Percentiles rank a stretch among this genome's conserved stretches.
phyloP scores from a whole-genome alignment of 2,113 vertebrate species.

The Microcebus lehilahytsara region DNA sequence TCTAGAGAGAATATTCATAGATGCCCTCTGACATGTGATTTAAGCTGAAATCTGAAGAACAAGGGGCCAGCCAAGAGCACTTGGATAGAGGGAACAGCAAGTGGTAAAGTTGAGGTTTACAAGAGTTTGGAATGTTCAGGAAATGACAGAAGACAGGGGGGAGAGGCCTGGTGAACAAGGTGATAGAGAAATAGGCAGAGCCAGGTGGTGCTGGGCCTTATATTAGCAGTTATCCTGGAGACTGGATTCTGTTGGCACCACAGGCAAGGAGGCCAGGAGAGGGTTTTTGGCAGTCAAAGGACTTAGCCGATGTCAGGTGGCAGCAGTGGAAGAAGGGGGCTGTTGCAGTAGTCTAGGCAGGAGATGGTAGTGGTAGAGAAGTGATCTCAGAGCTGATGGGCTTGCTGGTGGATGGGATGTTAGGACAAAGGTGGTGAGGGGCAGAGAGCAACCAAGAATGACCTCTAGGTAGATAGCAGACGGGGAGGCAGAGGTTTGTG shows the following conservation, averaged over 20 bases:
- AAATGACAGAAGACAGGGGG: not conserved
- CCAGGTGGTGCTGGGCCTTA: not conserved
- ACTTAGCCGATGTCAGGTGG: not conserved
- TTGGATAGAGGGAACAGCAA: not conserved
- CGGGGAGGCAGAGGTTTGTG: not conserved
- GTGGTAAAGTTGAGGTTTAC: not conserved
- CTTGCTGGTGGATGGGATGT: not conserved
- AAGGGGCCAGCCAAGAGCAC: not conserved
- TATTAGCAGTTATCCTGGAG: not conserved
- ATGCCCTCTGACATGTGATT: not conserved
- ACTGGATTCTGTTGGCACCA: not conserved
- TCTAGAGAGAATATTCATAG: not conserved
- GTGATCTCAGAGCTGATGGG: not conserved
- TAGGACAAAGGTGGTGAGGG: not conserved
- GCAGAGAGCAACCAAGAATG: not conserved
- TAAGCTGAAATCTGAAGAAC: conserved; percentile 9
- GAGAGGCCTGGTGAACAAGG: not conserved
- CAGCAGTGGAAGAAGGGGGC: not conserved
- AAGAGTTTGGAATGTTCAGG: not conserved
- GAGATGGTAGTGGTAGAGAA: not conserved
- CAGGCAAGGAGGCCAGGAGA: too few relatives aligned
- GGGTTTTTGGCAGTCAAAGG: not conserved
- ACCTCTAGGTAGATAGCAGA: not conserved
- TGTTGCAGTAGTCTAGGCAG: not conserved
- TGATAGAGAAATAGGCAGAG: not conserved